These are phyloP conservation scores for Manduca sexta DNA, from an alignment of 1,140 invertebrate genomes.

Conservation along the genomic window DNA sequence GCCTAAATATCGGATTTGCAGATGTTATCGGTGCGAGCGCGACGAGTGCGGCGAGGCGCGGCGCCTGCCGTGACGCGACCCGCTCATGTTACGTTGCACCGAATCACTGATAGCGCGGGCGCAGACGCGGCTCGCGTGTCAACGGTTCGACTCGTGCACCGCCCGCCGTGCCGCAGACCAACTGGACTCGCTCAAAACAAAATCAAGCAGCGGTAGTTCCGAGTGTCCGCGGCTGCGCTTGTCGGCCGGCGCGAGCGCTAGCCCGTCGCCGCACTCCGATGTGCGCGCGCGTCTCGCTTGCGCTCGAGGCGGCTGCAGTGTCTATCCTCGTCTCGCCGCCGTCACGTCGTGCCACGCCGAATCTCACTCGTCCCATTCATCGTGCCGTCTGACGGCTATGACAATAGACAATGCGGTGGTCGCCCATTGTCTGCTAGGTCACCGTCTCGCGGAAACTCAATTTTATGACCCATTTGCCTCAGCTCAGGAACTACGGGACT, in stretches of 20 bases:
- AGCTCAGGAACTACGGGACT: constrained; percentile 25
- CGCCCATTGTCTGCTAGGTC: constrained; percentile 33
- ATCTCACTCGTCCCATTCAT: constrained; percentile 62
- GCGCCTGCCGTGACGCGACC: constrained; percentile 49
- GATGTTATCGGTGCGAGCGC: constrained; percentile 58
- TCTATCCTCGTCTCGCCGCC: constrained; percentile 19
- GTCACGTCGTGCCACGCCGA: constrained; percentile 28
- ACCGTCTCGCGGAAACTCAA: constrained; percentile 27
- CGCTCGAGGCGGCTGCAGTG: constrained; percentile 12
- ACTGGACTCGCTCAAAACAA: constrained; percentile 54
- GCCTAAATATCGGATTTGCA: constrained; percentile 60
- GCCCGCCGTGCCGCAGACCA: constrained; percentile 38
- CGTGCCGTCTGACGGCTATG: constrained; percentile 28
- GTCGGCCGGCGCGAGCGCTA: constrained; percentile 19
- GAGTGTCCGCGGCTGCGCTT: constrained; percentile 36
- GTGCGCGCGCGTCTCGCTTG: constrained; percentile 22
- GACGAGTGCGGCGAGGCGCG: constrained; percentile 47
- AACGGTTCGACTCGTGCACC: constrained; percentile 41
- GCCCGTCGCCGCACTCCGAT: constrained; percentile 22
- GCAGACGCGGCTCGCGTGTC: constrained; percentile 12
- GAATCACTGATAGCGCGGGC: constrained; percentile 3
- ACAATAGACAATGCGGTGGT: constrained; percentile 45
- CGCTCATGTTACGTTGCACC: constrained; percentile 40
- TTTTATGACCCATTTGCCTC: constrained; percentile 27
- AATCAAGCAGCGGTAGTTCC: constrained; percentile 57